A percentile compares a stretch with the other conserved stretches of the same genome.
phyloP scores from a whole-genome alignment of 2,888 invertebrate genomes.

The Agrotis puta region DNA sequence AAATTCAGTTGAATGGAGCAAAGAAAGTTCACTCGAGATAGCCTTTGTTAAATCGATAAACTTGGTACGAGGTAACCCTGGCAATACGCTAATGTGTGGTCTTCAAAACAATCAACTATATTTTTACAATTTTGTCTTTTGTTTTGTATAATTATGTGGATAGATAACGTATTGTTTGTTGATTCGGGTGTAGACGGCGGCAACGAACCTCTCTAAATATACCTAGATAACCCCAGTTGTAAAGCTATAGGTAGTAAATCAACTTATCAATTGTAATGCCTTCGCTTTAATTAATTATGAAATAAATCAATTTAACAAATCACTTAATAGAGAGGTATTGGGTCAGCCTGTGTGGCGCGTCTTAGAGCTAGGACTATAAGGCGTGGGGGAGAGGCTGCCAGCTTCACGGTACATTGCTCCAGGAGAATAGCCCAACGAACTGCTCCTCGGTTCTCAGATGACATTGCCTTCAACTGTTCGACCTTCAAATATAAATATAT shows the following conservation, averaged over 20 bases:
- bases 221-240: background rate
- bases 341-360: slow-evolving; percentile 82
- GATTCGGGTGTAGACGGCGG: background rate
- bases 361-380: slow-evolving; percentile 80
- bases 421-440: slow-evolving; percentile 93
- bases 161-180: slow-evolving; percentile 1
- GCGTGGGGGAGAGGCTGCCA: slow-evolving; percentile 83
- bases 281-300: slow-evolving; percentile 1
- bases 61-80: slow-evolving; percentile 36
- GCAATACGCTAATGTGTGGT: slow-evolving; percentile 29
- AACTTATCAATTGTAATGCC: background rate
- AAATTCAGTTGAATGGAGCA: slow-evolving; percentile 10
- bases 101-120: slow-evolving; percentile 14
- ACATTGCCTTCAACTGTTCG: slow-evolving; percentile 88
- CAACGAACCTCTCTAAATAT: slow-evolving; percentile 3
- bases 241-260: background rate
- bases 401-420: slow-evolving; percentile 92
- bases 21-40: slow-evolving; percentile 34
- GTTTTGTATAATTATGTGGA: slow-evolving; percentile 1
- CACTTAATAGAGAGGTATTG: slow-evolving; percentile 84
- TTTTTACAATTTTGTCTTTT: slow-evolving; percentile 22
- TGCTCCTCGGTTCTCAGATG: slow-evolving; percentile 86
- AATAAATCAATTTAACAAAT: slow-evolving; percentile 4
- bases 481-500: slow-evolving; percentile 76
- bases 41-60: slow-evolving; percentile 60